Conservation (phyloP, 2,797 vertebrate genomes). For the Crenichthys baileyi region DNA sequence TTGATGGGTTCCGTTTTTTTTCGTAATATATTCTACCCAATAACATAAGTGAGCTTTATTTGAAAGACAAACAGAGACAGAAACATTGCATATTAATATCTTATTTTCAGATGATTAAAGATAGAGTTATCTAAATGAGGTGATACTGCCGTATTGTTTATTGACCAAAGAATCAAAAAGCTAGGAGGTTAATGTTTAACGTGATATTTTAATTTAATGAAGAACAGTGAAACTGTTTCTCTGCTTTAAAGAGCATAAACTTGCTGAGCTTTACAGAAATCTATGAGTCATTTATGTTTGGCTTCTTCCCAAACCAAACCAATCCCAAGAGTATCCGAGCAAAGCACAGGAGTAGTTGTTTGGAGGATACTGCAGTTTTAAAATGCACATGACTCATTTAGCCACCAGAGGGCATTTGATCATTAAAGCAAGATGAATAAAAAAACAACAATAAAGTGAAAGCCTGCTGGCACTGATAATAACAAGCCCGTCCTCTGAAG, state of each 20-base stretch:
- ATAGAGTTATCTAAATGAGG: not conserved
- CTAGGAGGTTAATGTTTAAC: not conserved
- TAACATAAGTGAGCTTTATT: not conserved
- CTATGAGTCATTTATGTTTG: not conserved
- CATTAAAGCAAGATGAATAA: conserved; percentile 52
- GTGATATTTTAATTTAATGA: not conserved
- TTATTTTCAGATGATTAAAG: not conserved
- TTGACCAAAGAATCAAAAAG: not conserved
- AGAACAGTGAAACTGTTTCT: not conserved
- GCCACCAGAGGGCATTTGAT: conserved; percentile 72
- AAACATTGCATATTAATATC: not conserved
- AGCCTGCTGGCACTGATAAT: conserved; percentile 47
- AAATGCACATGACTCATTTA: conserved; percentile 20
- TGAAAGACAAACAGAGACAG: not conserved
- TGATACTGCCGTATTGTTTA: no score
- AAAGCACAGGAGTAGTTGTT: not conserved
- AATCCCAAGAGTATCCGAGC: conserved; percentile 4
- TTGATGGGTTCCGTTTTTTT: no score
- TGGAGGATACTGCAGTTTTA: conserved; percentile 8
- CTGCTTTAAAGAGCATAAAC: not conserved
- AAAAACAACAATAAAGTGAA: conserved; percentile 45
- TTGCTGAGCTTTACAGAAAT: not conserved
- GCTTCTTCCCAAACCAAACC: not conserved
- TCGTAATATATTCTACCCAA: no score
- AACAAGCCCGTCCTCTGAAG: conserved; percentile 36